Evolutionary conservation across 2,888 invertebrate species (phyloP).

Genomic region (Philonicus albiceps): DNA sequence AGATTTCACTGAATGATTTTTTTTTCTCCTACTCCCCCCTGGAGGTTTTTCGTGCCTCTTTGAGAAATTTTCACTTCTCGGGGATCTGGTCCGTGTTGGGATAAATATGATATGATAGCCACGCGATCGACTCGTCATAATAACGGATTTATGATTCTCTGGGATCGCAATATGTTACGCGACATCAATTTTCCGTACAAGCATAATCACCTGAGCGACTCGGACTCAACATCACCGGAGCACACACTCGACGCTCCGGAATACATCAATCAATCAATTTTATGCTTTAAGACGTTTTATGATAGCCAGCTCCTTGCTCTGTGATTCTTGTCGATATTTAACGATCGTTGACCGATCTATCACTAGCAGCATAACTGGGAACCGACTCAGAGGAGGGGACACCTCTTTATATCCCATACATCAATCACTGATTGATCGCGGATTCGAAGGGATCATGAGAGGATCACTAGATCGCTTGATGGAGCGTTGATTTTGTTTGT

Average conservation of each 20-base stretch:
- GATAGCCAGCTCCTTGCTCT: slow-evolving; percentile 14
- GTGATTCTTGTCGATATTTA: slow-evolving; percentile 20
- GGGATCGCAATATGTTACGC: slow-evolving; percentile 34
- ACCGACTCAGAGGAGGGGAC: background rate
- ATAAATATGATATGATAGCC: slow-evolving; percentile 21
- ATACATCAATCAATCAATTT: slow-evolving; percentile 43
- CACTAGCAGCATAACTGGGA: background rate
- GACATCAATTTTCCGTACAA: slow-evolving; percentile 41
- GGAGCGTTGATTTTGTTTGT: slow-evolving; percentile 11
- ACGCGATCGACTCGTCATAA: slow-evolving; percentile 42
- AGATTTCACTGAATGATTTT: background rate
- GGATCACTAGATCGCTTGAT: background rate
- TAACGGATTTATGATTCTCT: slow-evolving; percentile 40
- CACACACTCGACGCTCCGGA: background rate
- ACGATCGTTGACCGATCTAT: slow-evolving; percentile 40
- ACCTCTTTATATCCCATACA: background rate
- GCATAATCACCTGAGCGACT: slow-evolving; percentile 33
- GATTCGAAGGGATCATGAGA: slow-evolving; percentile 24
- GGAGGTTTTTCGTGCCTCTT: background rate
- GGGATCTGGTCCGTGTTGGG: background rate
- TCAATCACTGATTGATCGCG: slow-evolving; percentile 31
- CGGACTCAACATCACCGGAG: background rate
- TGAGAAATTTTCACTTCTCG: slow-evolving; percentile 21
- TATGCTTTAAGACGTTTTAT: slow-evolving; percentile 41
- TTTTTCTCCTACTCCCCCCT: background rate